These are phyloP conservation scores for Motacilla alba DNA, from an alignment of 2,113 vertebrate species.

Conservation along the genomic window DNA sequence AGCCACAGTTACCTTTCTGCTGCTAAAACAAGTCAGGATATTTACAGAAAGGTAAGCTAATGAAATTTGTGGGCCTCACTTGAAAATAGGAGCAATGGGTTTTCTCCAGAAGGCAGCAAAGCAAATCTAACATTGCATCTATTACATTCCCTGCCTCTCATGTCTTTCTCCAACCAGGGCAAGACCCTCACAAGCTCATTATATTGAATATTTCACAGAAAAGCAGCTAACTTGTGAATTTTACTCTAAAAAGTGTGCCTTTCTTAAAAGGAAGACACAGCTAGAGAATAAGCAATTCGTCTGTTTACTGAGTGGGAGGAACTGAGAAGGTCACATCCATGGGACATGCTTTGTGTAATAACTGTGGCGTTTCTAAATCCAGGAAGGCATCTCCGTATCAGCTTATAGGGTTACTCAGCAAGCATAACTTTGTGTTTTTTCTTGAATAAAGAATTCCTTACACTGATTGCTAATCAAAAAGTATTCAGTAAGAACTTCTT, in stretches of 20 bases:
- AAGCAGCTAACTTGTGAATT: not conserved
- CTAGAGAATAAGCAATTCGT: not conserved
- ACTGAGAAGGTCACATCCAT: not conserved
- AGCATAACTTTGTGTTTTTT: not conserved
- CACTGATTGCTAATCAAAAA: not conserved
- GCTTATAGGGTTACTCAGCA: not conserved
- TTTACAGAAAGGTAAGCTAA: slow-evolving; percentile 1
- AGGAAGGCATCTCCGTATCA: not conserved
- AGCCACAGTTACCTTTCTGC: not conserved
- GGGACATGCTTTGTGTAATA: not conserved
- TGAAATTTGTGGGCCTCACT: not conserved
- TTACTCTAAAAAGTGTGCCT: not conserved
- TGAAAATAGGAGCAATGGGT: not conserved
- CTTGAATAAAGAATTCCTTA: not conserved
- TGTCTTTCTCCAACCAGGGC: not conserved
- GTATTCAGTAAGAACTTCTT: not conserved
- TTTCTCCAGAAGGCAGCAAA: not conserved
- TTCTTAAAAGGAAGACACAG: not conserved
- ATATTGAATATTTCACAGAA: not conserved
- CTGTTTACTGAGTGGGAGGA: not conserved
- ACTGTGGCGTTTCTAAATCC: not conserved
- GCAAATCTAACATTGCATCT: not conserved
- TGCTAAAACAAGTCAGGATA: not conserved
- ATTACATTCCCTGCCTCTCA: not conserved
- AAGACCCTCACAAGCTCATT: not conserved